Evolutionary conservation across 1,140 invertebrate species (phyloP).

Genomic region (Aradophagus sp.): DNA sequence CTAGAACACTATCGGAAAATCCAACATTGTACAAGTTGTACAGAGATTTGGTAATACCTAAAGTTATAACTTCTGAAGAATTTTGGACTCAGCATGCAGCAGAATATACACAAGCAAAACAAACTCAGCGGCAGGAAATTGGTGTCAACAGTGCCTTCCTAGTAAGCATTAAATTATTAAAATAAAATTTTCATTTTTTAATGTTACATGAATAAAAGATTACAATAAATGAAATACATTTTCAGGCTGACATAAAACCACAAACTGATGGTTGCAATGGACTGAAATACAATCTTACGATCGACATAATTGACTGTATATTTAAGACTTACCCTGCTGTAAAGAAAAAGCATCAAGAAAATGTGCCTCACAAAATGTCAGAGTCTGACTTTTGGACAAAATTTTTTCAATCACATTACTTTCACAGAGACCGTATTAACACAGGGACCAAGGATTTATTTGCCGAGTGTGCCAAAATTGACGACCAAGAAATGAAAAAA

Average conservation of each 20-base stretch:
- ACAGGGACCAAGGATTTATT: constrained; percentile 94
- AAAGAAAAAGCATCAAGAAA: constrained; percentile 96
- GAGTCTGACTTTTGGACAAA: constrained; percentile 99
- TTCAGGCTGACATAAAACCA: constrained; percentile 93
- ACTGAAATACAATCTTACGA: constrained; percentile 96
- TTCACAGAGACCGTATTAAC: constrained; percentile 95
- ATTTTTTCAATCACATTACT: constrained; percentile 99
- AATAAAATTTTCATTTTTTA: no score
- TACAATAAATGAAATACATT: no score
- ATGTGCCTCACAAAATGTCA: constrained; percentile 95
- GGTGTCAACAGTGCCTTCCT: constrained; percentile 78
- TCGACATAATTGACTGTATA: constrained; percentile 97
- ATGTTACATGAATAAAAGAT: no score
- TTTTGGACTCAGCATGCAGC: constrained; percentile 94
- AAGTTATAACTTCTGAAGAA: constrained; percentile 95
- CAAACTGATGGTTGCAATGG: constrained; percentile 98
- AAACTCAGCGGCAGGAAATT: constrained; percentile 85
- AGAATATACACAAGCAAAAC: constrained; percentile 84
- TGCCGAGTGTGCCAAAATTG: constrained; percentile 96
- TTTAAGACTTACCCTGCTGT: constrained; percentile 99
- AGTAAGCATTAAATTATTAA: constrained; percentile 51
- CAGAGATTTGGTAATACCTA: constrained; percentile 94
- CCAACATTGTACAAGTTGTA: constrained; percentile 89
- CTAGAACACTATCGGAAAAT: constrained; percentile 86
- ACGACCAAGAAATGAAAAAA: constrained; percentile 90